Evolutionary conservation across 2,888 invertebrate genomes (phyloP).

Genomic region (Synergus japonicus): DNA sequence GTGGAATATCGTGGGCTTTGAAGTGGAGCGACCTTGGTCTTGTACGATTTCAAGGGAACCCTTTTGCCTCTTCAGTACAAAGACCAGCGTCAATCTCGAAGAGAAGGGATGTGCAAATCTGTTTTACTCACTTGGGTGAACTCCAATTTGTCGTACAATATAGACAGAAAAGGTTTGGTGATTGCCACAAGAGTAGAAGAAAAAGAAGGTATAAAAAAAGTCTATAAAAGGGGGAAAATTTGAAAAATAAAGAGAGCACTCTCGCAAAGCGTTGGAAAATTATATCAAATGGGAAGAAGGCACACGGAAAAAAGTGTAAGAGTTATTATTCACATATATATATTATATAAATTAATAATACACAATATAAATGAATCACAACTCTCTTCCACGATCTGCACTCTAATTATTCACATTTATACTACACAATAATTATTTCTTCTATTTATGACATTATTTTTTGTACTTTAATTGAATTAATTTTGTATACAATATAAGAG

Average conservation of each 20-base stretch:
- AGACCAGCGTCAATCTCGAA: conserved; percentile 11
- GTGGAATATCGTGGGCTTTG: conserved; percentile 1
- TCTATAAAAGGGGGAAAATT: background rate
- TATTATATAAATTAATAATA: no score
- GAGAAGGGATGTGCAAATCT: conserved; percentile 34
- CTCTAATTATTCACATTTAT: background rate
- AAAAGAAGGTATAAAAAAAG: background rate
- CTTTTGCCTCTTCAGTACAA: conserved; percentile 27
- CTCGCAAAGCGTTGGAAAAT: background rate
- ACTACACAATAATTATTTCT: background rate
- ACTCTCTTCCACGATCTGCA: background rate
- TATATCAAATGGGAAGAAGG: background rate
- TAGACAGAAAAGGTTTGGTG: conserved; percentile 36
- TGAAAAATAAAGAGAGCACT: background rate
- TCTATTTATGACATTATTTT: no score
- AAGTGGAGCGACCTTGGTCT: conserved; percentile 20
- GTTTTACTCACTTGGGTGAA: conserved; percentile 29
- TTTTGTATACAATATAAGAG: no score
- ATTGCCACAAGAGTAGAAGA: background rate
- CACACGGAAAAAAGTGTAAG: background rate
- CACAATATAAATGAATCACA: background rate
- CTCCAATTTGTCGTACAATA: conserved; percentile 3
- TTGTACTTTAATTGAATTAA: no score
- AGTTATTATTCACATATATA: no score
- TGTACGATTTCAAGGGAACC: conserved; percentile 31